Evolutionary conservation across 2,113 vertebrate genomes (phyloP), one percentile per base, ranked within the genome.

Genomic region (Tachysurus fulvidraco): DNA sequence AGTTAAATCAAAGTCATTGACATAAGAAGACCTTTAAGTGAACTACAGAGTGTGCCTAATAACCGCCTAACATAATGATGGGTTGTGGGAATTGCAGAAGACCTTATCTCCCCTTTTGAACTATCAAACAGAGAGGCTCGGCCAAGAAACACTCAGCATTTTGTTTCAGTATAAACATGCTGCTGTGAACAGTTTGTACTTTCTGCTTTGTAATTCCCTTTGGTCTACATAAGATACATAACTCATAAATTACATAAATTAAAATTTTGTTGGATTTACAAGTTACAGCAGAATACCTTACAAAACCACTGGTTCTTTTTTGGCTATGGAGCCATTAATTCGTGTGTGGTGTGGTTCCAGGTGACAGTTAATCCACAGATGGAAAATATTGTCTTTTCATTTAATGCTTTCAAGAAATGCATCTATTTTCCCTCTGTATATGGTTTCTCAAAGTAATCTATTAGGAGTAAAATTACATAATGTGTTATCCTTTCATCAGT

Each of bases 21-120:
- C 83, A 83, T 87, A 67, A 84, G 28, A 81, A 80, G 30, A 83
- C 28, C 83, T 69, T 55, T 25, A 82, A 64, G 57, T 28, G 16
- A 64, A 84, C 76, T 81, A 76, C 88, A 82, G 64, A 89, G 55
- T 54, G 23, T 65, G 69, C 36, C 30, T 84, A 84, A 84, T 84
- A 84, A 60, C 67, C 36, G 65, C 65, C 84, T 78, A 65, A 78
- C 13, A 44, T 85, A 69, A 81, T 89, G 82, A 84, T n/a, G 69
- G 50, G 67, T 50, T 84, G 23, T 76, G 78, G 73, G 81, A 55
- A 69, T 59, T 55, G 54, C 25, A 46, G 71, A 84, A 65, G 52
- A 74, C 46, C 64, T 67, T 54, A 65, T 69, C 64, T 83, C 41
- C 44, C 7, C 52, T 86, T 55, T 54, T 73, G 30, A 81, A n/a